Base-by-base conservation (phyloP, 2,797 vertebrate species). In the Dendrocincla fuliginosa region DNA sequence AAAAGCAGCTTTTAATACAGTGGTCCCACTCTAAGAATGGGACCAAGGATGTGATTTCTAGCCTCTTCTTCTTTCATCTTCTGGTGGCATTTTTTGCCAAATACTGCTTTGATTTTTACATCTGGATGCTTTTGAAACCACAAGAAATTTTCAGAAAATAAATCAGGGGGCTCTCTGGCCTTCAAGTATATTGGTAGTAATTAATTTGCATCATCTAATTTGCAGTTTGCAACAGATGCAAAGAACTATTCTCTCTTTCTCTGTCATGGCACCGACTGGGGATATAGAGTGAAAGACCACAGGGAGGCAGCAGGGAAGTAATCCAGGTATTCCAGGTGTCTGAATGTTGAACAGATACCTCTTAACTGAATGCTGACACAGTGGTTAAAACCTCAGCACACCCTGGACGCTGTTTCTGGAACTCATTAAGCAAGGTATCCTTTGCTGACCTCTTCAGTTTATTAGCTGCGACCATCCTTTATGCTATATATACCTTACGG, bases 321-420 rank as follows among this genome's bases (percentile, higher is more conserved):
- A 61, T 47, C n/a, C 39, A n/a, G 19, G 65, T 35, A 56, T 35
- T 35, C 32, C 7, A 4, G 18, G 50, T 71, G 32, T 49, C 57
- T 79, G 42, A 64, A 56, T 70, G 42, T 42, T 70, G 49, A 69
- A 47, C 56, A 61, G 47, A 33, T 55, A 71, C 32, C 17, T 50
- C 44, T 37, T 57, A 64, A 60, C 19, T 6, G 28, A 84, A 79
- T 90, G 65, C 79, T 63, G 71, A 89, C 85, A 65, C 33, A 59
- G 18, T 39, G 44, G 61, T 73, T 93, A 93, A 87, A 80, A 25
- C 13, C 57, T 80, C 69, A 84, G 68, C 59, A 57, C 59, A 61
- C 20, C 27, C 84, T 81, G 86, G 13, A 25, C 74, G 67, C 24
- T 83, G 56, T 55, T 96, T 97, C 94, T 96, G 84, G 95, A 96